Base-by-base conservation (phyloP, 2,113 vertebrate genomes). In the Lophochroa leadbeateri region DNA sequence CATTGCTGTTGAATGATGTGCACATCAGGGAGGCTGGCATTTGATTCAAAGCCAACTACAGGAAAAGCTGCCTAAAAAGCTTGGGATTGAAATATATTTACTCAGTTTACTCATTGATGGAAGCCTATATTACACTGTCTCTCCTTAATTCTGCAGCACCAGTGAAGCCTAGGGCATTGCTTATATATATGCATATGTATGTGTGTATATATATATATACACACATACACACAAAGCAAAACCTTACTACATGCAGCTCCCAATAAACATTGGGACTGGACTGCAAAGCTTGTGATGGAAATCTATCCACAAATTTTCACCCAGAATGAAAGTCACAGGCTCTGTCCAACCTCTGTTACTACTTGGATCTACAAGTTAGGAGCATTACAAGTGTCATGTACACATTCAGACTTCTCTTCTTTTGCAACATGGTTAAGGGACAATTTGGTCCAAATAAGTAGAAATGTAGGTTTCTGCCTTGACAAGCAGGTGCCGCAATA, bases 1-100 rank as follows among this genome's bases (percentile, higher is more conserved):
- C 97, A 99, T 94, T 1, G 97, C 99, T 99, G 96, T 12, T 71
- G 92, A 88, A 92, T 35, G 39, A 65, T 25, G 9, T 2, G 21
- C 55, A 80, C n/a, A 35, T 6, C 10, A 78, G 41, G 31, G 41
- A 94, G 14, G 79, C 2, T 4, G 21, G 33, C 27, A 68, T 68
- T 78, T 55, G 39, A 81, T n/a, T 7, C 55, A 47, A 69, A 90
- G 39, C 7, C 63, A 84, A 10, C 24, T 52, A n/a, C 70, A 81
- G 20, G 33, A 77, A 92, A 49, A 88, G 23, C 17, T 88, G 61
- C 41, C 57, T 69, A 27, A 64, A 60, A 83, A 63, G 4, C 18
- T 46, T 39, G 21, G 37, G 11, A 63, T 67, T 64, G 39, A 72
- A 91, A 61, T 10, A 3, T 23, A 13, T 71, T 64, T 53, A 24